Evolutionary conservation across 2,888 invertebrate species (phyloP).

Genomic region (Girardia tigrina): DNA sequence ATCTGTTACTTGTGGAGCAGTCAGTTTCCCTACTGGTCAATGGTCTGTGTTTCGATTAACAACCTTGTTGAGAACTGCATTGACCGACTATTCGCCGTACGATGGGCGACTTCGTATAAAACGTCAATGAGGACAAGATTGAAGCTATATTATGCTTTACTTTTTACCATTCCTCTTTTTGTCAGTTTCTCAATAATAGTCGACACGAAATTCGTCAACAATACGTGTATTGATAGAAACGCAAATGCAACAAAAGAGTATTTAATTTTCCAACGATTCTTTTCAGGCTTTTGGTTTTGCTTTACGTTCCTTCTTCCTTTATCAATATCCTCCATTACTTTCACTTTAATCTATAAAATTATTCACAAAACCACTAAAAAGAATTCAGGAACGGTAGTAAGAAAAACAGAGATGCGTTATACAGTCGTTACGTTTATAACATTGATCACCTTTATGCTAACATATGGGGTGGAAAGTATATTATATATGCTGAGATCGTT

Average conservation of each 20-base stretch:
- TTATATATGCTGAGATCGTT: not conserved
- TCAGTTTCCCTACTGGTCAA: conserved; percentile 6
- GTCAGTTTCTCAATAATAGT: conserved; percentile 3
- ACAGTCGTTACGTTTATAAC: not conserved
- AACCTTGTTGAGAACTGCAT: not conserved
- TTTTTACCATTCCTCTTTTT: not conserved
- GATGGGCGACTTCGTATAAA: conserved; percentile 13
- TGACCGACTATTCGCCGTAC: not conserved
- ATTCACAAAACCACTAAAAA: not conserved
- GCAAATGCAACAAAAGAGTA: not conserved
- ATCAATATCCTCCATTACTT: not conserved
- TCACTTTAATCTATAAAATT: not conserved
- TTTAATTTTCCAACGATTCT: conserved; percentile 4
- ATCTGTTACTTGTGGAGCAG: not conserved
- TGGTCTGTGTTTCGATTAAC: not conserved
- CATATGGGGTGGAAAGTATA: conserved; percentile 3
- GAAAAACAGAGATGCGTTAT: not conserved
- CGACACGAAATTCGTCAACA: not conserved
- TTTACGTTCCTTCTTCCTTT: not conserved
- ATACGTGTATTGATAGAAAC: not conserved
- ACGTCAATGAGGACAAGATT: not conserved
- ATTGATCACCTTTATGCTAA: not conserved
- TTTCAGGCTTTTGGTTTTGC: conserved; percentile 8
- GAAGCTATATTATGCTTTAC: not conserved
- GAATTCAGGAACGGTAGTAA: not conserved